phyloP scores from a whole-genome alignment of 2,888 invertebrate species.

The Cryptosula pallasiana region DNA sequence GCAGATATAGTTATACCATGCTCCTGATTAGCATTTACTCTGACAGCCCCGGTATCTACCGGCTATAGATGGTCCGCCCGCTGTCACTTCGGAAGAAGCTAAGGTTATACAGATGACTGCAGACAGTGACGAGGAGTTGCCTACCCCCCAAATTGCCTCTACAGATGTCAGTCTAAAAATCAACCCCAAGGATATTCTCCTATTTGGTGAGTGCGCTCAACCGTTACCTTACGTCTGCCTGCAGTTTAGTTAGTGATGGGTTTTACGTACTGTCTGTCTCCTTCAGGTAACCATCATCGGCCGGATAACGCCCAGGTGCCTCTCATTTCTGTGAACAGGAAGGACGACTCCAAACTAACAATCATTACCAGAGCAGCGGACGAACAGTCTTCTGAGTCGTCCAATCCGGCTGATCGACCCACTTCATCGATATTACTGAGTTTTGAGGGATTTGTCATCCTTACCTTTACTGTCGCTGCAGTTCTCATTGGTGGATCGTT shows the following conservation, averaged over 20 bases:
- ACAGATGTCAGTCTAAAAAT: neutral
- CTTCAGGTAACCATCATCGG: conserved; percentile 48
- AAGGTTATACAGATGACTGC: neutral
- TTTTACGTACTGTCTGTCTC: too few relatives aligned
- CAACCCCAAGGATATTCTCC: conserved; percentile 29
- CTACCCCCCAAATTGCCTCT: neutral
- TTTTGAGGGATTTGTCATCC: neutral
- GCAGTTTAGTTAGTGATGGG: too few relatives aligned
- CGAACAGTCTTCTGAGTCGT: neutral
- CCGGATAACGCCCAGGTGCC: conserved; percentile 39
- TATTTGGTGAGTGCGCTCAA: conserved; percentile 40
- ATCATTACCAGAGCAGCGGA: neutral
- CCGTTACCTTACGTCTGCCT: too few relatives aligned
- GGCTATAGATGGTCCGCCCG: neutral
- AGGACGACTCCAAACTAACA: neutral
- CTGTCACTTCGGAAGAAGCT: neutral
- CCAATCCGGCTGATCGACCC: neutral
- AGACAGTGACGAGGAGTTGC: neutral
- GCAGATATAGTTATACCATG: too few relatives aligned
- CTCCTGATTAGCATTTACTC: too few relatives aligned
- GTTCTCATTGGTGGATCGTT: neutral
- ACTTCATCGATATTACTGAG: neutral
- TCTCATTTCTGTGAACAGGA: conserved; percentile 33
- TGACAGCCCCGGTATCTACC: conserved; percentile 6
- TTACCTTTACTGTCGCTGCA: neutral